Base-by-base conservation (phyloP, 1,140 invertebrate genomes). In the Lordiphosa stackelbergi region DNA sequence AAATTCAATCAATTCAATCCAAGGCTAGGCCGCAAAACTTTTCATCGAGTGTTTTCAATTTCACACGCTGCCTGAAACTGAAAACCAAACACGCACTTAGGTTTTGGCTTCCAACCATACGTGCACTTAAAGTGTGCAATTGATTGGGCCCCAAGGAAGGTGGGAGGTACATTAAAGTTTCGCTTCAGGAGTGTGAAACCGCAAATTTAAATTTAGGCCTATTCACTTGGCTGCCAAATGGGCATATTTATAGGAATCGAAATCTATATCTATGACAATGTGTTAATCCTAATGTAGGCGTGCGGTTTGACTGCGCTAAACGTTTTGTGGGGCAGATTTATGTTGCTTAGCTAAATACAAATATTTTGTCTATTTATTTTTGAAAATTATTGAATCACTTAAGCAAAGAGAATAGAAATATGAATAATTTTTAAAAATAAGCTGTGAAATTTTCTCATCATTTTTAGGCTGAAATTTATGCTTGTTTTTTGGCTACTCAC, bases 1-100 rank as follows among this genome's bases (percentile, higher is more conserved):
- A 78, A 78, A 75, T 79, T 72, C 74, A 78, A 78, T 75, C 47
- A 49, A 49, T 71, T 63, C 42, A 81, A 64, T 59, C 59, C 71
- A 75, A 81, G 75, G 75, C 68, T 79, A 62, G 24, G 49, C 58
- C 58, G 31, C 68, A 69, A 61, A 79, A 81, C 49, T 83, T 72
- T 81, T 72, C 75, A 81, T 72, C 69, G 68, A 60, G 63, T 57
- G 77, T 71, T 81, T 81, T 81, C 77, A 66, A 75, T 81, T 83
- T 81, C 75, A 68, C 75, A 81, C 77, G 77, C 63, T 56, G 52
- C 61, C 53, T 42, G 40, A 45, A 78, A 51, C 38, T 49, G 16
- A 22, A 19, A 47, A 61, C 54, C 46, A 53, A 73, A 60, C 59
- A 73, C 71, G 60, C 71, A 74, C 61, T 53, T 40, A 53, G 51